Base-by-base conservation (phyloP, 2,113 vertebrate species). In the Heterotis niloticus region DNA sequence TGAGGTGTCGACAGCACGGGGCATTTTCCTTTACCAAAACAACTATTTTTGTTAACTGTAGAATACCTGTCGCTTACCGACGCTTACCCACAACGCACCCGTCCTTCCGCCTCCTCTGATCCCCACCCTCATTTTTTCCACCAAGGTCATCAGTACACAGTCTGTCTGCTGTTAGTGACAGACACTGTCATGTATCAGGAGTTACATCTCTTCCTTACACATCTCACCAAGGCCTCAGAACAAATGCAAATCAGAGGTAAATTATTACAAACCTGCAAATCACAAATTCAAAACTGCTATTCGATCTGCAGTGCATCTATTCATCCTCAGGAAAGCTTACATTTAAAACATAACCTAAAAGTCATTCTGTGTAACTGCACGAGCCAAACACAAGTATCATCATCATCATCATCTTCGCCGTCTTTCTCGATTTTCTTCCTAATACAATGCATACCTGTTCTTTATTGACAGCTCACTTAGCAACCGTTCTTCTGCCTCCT, bases 41-140 rank as follows among this genome's bases (percentile, higher is more conserved):
- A 24, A 10, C 10, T 26, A 44, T 34, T 64, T 64, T 77, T 77
- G 60, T 64, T 62, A 77, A 52, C 34, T 24, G 51, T 74, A 70
- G 62, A 60, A 75, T 79, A 74, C 70, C 70, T 74, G 70, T 74
- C 52, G 52, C 24, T 66, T 23, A 76, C 60, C 44, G 11, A 23
- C 75, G 10, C 44, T 64, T 12, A 14, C 20, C 51, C 29, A n/a
- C 4, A 28, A 11, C 57, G 56, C 28, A 13, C 14, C 24, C 64
- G n/a, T 14, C 74, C n/a, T 16, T 34, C 56, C 54, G 52, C 26
- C 20, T n/a, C 26, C 62, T 18, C 28, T 44, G 34, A 44, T 67
- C 67, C 59, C 59, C 11, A 20, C 24, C 51, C 16, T 77, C 75
- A 14, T 16, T 3, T 72, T 51, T 51, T 51, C 69, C 51, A 52